Base-by-base conservation (phyloP, 1,140 invertebrate species). In the Diprion similis region DNA sequence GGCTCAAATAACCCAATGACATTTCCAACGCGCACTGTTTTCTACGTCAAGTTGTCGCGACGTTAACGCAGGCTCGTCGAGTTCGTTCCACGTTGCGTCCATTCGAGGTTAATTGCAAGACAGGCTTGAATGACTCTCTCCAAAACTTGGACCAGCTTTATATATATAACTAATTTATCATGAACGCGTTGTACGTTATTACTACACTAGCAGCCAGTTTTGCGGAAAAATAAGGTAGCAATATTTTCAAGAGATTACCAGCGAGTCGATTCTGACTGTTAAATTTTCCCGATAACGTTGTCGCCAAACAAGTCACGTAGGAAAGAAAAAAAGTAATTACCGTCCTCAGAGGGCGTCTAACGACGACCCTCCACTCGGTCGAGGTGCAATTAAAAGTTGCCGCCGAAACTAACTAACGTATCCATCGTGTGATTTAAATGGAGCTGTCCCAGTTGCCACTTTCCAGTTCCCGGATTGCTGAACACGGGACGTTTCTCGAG, bases 351-450 rank as follows among this genome's bases (percentile, higher is more conserved):
- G 75, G 73, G 75, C 66, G 79, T 80, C 77, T 84, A 85, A 86
- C 84, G 82, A 79, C 82, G 82, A 79, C 82, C 79, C 85, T 84
- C 83, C 75, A 82, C 82, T 83, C 83, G 80, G 78, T 75, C 78
- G 80, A 79, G 77, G 81, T 78, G 85, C 85, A 86, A 86, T 86
- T 86, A 86, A 86, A 86, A 86, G 84, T 86, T 86, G 83, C 79
- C 83, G 82, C 80, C 79, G 79, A 78, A 77, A 80, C 83, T 83
- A 85, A 86, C 84, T 85, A 86, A 86, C 45, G 72, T 47, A 37
- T 79, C 73, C 77, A 74, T 81, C 80, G 79, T 81, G 85, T 85
- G 84, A 85, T 85, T 85, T 85, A 85, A 85, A 84, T 82, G 79
- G 51, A 59, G 51, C 51, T 59, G 77, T 80, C 77, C 79, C 73